phyloP scores from a whole-genome alignment of 2,113 vertebrate species.

The Neodontobutis hainanensis region DNA sequence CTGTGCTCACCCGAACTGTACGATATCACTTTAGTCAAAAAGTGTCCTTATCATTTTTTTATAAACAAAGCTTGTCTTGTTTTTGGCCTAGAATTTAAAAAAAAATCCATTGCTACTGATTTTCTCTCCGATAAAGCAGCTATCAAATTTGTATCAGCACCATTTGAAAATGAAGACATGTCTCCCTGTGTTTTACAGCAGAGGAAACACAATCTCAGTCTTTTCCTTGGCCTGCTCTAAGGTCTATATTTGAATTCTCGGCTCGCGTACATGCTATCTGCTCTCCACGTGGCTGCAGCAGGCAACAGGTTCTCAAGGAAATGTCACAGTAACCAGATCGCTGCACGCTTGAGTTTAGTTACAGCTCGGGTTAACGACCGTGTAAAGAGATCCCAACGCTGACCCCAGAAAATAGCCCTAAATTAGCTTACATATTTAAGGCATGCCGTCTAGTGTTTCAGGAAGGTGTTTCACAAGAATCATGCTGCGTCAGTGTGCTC shows the following conservation, averaged over 20 bases:
- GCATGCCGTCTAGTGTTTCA: constrained; percentile 57
- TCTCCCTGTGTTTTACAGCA: background rate
- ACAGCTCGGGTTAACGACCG: constrained; percentile 69
- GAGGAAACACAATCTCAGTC: constrained; percentile 15
- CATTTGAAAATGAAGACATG: too few relatives aligned
- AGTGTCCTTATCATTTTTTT: too few relatives aligned
- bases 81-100: too few relatives aligned
- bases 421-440: constrained; percentile 69
- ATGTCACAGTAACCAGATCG: constrained; percentile 76
- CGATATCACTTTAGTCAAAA: too few relatives aligned
- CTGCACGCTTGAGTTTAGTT: constrained; percentile 65
- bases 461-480: constrained; percentile 59
- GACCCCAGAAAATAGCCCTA: constrained; percentile 57
- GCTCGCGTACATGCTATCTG: constrained; percentile 51
- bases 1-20: too few relatives aligned
- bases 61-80: too few relatives aligned
- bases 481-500: background rate
- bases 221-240: constrained; percentile 38
- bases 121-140: too few relatives aligned
- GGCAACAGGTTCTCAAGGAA: constrained; percentile 59
- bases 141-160: too few relatives aligned
- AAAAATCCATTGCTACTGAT: too few relatives aligned
- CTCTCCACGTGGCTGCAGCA: constrained; percentile 50
- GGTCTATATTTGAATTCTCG: constrained; percentile 74
- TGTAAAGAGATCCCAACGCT: constrained; percentile 60